Evolutionary conservation across 2,113 vertebrate species (phyloP).

Genomic region (Daboia siamensis): DNA sequence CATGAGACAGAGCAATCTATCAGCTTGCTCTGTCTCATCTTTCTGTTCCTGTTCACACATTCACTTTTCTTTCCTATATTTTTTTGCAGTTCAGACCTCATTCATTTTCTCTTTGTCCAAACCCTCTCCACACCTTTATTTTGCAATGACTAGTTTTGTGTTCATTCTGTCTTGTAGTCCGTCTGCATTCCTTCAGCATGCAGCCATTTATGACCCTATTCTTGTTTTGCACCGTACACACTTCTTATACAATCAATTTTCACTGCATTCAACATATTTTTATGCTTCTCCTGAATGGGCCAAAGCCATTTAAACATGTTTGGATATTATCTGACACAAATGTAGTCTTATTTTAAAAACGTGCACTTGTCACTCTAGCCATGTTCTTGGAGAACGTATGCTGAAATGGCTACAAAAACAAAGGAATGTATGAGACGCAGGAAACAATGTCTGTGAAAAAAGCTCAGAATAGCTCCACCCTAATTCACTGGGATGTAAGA

Average conservation of each 20-base stretch:
- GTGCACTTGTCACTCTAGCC: neutral
- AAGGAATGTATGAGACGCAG: neutral
- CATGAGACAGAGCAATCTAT: neutral
- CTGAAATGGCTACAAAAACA: neutral
- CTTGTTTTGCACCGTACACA: neutral
- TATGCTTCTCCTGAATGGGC: neutral
- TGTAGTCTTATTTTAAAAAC: neutral
- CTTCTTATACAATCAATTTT: neutral
- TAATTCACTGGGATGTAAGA: neutral
- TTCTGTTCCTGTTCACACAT: neutral
- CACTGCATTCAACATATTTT: neutral
- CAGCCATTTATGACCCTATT: neutral
- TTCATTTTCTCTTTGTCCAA: neutral
- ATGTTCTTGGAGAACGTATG: neutral
- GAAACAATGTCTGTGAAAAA: neutral
- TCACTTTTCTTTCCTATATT: neutral
- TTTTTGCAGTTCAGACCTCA: neutral
- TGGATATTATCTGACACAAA: neutral
- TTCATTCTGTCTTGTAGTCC: neutral
- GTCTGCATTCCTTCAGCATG: neutral
- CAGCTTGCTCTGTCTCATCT: neutral
- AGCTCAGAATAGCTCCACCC: neutral
- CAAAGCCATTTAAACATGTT: neutral
- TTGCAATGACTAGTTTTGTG: neutral
- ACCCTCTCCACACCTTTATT: neutral